Evolutionary conservation across 2,113 vertebrate genomes (phyloP), one percentile per base, ranked within the genome.

Genomic region (Pampusana beccarii): DNA sequence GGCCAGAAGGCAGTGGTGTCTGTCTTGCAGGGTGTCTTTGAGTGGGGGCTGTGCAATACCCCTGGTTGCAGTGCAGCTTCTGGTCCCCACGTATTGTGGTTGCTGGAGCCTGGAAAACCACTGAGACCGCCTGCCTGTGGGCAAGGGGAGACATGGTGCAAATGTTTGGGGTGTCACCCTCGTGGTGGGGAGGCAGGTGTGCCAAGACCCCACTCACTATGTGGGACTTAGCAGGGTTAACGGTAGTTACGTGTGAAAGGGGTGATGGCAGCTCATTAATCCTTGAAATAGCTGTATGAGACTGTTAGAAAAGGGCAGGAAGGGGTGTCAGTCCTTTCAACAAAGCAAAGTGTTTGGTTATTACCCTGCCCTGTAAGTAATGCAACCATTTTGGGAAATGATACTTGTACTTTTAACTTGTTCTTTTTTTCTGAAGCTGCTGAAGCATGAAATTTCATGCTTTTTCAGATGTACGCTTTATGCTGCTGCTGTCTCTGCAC

Each of bases 31-130:
- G 18, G 38, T 10, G 7, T 57, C 8, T 51, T 51, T 71, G 28
- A 79, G 24, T 0, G 13, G 33, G 62, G 28, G 4, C 16, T 74
- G 2, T 0, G 1, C 0, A 7, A 13, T 1, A 1, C 33, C 14
- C 11, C 16, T 61, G 58, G 24, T 16, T 83, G 48, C 1, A 0
- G 6, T 61, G 56, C 38, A 64, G 25, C 28, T 16, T n/a, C n/a
- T 42, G 18, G 5, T 81, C 65, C 61, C 51, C 31, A 56, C 16
- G 77, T 6, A 3, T 34, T 67, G 29, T 38, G 50, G 11, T 16
- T 61, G 8, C 6, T 34, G 34, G 17, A 91, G 67, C 23, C 44
- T 54, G 48, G 44, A 72, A 65, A 86, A 44, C 26, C 20, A 25
- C 4, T 1, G 31, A 62, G 9, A 7, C 4, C 40, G 10, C 42